Evolutionary conservation across 2,888 invertebrate genomes (phyloP).

Genomic region (Amphipyra tragopoginis): DNA sequence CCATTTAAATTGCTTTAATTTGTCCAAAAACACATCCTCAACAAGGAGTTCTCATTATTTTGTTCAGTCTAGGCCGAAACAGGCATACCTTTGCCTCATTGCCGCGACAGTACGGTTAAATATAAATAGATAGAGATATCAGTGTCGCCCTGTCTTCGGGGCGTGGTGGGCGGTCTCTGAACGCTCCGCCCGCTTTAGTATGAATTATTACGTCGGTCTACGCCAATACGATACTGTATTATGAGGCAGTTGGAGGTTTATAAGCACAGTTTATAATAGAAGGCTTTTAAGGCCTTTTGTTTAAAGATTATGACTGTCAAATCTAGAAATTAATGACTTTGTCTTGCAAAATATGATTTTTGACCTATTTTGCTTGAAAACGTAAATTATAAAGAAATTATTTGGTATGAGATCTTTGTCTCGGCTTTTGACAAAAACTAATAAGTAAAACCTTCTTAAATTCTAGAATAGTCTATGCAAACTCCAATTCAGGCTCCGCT

Average conservation of each 20-base stretch:
- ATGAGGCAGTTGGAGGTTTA: slow-evolving; percentile 1
- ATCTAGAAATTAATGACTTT: slow-evolving; percentile 20
- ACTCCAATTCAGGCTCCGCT: no score
- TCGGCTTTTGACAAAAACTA: no score
- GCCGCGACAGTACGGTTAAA: slow-evolving; percentile 11
- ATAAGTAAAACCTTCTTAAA: no score
- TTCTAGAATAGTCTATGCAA: no score
- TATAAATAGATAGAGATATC: slow-evolving; percentile 41
- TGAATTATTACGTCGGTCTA: slow-evolving; percentile 33
- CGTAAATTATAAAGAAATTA: no score
- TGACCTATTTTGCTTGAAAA: neutral
- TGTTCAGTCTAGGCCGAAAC: neutral
- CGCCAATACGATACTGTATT: slow-evolving; percentile 11
- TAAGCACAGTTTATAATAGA: slow-evolving; percentile 4
- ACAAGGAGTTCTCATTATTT: slow-evolving; percentile 25
- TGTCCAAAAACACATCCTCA: neutral
- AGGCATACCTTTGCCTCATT: slow-evolving; percentile 19
- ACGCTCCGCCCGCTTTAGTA: slow-evolving; percentile 42
- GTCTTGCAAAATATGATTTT: neutral
- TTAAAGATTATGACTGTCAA: slow-evolving; percentile 1
- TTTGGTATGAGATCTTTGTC: no score
- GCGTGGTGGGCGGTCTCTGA: slow-evolving; percentile 43
- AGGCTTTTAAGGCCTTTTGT: slow-evolving; percentile 17
- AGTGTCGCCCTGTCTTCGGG: slow-evolving; percentile 24
- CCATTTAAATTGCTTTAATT: neutral